Evolutionary conservation across 1,140 invertebrate genomes (phyloP).

Genomic region (Mamestra configurata): DNA sequence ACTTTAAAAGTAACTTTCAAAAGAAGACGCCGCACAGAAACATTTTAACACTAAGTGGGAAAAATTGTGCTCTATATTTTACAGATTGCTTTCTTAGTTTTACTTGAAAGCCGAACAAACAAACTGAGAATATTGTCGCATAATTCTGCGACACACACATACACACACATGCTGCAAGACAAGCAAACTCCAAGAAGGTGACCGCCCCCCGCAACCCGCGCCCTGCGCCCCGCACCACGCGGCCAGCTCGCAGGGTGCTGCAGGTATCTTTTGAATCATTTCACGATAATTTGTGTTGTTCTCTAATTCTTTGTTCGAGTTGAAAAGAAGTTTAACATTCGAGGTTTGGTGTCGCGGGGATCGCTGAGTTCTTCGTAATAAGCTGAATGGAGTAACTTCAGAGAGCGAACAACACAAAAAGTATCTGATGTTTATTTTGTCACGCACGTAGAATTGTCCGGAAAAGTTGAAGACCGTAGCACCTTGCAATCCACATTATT

Average conservation of each 20-base stretch:
- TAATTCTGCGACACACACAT: slow-evolving; percentile 6
- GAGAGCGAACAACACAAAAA: slow-evolving; percentile 18
- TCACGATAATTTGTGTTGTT: slow-evolving; percentile 28
- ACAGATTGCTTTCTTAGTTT: slow-evolving; percentile 38
- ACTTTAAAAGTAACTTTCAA: too few species aligned
- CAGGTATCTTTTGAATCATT: background rate
- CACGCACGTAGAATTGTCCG: background rate
- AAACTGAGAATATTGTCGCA: slow-evolving; percentile 24
- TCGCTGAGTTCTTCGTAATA: slow-evolving; percentile 29
- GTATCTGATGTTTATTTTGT: slow-evolving; percentile 1
- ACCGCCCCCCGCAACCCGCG: background rate
- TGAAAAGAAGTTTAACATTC: slow-evolving; percentile 8
- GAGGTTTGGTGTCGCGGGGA: slow-evolving; percentile 2
- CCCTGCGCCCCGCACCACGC: too few species aligned
- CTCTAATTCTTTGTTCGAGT: background rate
- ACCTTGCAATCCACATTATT: slow-evolving; percentile 4
- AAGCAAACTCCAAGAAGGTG: background rate
- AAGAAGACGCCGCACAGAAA: background rate
- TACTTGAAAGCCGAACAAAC: slow-evolving; percentile 36
- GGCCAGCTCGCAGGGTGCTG: background rate
- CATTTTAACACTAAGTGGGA: background rate
- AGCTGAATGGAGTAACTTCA: slow-evolving; percentile 3
- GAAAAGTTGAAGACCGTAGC: background rate
- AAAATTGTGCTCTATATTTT: slow-evolving; percentile 17
- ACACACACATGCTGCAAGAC: background rate